Conservation (phyloP, 1,140 invertebrate genomes). For the Caerostris extrusa region DNA sequence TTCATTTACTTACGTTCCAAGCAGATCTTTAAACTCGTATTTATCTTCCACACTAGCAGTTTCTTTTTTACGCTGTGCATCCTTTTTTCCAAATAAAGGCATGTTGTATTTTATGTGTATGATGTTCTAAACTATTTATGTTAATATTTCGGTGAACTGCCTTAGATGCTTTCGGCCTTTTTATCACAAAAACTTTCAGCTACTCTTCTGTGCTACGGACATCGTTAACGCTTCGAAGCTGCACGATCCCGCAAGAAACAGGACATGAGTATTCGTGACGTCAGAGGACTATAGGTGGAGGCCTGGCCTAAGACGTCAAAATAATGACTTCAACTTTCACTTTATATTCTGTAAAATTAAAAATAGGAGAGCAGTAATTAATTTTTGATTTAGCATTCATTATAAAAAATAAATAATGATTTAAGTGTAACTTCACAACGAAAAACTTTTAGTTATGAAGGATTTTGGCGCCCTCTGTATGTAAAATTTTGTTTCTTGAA, state of each 20-base stretch:
- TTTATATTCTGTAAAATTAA: neutral
- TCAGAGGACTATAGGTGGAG: conserved; percentile 45
- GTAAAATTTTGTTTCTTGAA: too few relatives aligned
- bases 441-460: too few relatives aligned
- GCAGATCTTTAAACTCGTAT: conserved; percentile 92
- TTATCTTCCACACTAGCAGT: conserved; percentile 88
- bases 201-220: conserved; percentile 27
- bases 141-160: conserved; percentile 4
- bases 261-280: conserved; percentile 72
- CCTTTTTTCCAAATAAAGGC: conserved; percentile 92
- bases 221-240: conserved; percentile 56
- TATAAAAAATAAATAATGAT: neutral
- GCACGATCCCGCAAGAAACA: conserved; percentile 67
- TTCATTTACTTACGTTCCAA: conserved; percentile 90
- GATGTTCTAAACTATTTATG: neutral
- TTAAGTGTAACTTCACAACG: neutral
- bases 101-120: conserved; percentile 82
- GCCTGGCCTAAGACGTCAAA: neutral
- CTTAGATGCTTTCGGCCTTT: conserved; percentile 21
- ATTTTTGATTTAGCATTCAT: neutral
- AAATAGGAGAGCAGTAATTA: neutral
- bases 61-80: conserved; percentile 82
- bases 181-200: conserved; percentile 57
- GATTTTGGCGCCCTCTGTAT: too few relatives aligned
- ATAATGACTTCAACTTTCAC: neutral